A percentile compares a stretch with the other conserved stretches of the same genome.
These are phyloP conservation scores for Sakesphorus luctuosus DNA, from an alignment of 2,113 vertebrate species.

Conservation along the genomic window DNA sequence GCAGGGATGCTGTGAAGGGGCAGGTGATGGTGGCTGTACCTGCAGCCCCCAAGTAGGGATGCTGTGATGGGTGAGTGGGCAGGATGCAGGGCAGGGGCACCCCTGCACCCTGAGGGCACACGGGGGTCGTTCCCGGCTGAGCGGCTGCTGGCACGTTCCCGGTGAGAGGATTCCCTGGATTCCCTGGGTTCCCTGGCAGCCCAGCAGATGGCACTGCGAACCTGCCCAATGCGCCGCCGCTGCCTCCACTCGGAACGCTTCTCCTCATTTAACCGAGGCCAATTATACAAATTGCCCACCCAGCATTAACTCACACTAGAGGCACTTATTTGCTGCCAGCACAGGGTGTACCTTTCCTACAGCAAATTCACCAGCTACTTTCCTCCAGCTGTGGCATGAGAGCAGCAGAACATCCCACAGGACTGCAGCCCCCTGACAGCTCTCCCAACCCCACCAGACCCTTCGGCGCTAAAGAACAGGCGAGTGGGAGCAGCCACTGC, in stretches of 20 bases:
- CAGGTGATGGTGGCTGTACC: too few species aligned
- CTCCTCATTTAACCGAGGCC: neutral
- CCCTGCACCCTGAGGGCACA: rapidly evolving
- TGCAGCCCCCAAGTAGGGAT: too few species aligned
- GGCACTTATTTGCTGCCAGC: neutral
- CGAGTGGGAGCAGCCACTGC: neutral
- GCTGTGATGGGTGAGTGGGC: neutral
- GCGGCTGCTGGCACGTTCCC: neutral
- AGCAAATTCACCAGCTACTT: neutral
- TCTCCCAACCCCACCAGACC: neutral
- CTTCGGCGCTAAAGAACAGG: neutral
- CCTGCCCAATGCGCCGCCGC: rapidly evolving
- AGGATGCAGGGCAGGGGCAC: neutral
- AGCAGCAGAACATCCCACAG: neutral
- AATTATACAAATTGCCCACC: neutral
- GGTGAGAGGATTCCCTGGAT: neutral
- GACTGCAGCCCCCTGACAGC: rapidly evolving
- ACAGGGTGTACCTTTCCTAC: rapidly evolving
- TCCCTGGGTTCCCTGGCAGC: neutral
- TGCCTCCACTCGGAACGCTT: neutral
- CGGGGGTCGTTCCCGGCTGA: rapidly evolving
- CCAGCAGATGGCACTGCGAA: constrained; percentile 66
- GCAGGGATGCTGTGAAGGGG: neutral
- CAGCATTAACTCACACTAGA: neutral
- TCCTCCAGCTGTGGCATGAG: rapidly evolving